Evolutionary conservation across 2,888 invertebrate genomes (phyloP).

Genomic region (Gymnosoma rotundatum): DNA sequence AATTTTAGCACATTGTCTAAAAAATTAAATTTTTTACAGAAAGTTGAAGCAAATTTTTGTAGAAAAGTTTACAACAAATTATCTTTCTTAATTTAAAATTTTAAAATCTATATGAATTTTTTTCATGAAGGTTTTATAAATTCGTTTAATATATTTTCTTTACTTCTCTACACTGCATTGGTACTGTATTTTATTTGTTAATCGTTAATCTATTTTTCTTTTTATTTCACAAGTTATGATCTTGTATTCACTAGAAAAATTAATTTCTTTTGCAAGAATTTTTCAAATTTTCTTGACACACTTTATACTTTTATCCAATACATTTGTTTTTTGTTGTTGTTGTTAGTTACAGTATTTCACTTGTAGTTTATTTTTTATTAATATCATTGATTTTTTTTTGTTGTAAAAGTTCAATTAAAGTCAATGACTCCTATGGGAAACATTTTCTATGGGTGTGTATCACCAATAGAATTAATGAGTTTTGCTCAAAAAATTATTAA

Average conservation of each 20-base stretch:
- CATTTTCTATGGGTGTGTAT: slow-evolving; percentile 68
- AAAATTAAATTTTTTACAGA: too few species aligned
- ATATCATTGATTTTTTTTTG: slow-evolving; percentile 15
- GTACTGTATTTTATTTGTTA: neutral
- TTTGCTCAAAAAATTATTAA: neutral
- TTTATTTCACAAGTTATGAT: neutral
- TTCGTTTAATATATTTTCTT: too few species aligned
- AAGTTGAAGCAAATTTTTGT: too few species aligned
- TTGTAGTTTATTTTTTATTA: slow-evolving; percentile 6
- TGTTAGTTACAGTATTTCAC: neutral
- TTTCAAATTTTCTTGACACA: neutral
- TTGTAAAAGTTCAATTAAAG: slow-evolving; percentile 64
- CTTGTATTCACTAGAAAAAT: neutral
- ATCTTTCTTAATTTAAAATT: too few species aligned
- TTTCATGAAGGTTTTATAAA: too few species aligned
- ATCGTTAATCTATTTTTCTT: neutral
- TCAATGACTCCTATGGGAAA: slow-evolving; percentile 72
- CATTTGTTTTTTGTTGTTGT: slow-evolving; percentile 7
- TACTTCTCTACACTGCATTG: too few species aligned
- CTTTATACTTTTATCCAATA: slow-evolving; percentile 7
- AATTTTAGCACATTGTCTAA: too few species aligned
- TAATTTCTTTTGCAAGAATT: slow-evolving; percentile 6
- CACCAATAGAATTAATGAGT: slow-evolving; percentile 71
- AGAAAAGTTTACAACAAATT: neutral
- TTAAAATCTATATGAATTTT: too few species aligned